phyloP scores from a whole-genome alignment of 2,113 vertebrate genomes.

The Phrynosoma blainvillii region DNA sequence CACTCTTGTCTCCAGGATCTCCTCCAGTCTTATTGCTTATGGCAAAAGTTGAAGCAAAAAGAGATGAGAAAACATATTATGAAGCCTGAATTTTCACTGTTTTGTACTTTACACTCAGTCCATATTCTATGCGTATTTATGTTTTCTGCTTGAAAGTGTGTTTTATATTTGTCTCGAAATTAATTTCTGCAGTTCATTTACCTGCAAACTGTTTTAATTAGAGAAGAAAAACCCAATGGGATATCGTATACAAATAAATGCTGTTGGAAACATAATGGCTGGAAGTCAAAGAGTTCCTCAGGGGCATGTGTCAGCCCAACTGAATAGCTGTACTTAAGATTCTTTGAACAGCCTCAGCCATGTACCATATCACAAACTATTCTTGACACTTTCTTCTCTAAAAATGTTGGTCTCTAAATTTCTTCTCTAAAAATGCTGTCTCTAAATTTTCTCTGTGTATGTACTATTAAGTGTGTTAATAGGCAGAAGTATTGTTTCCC shows the following conservation, averaged over 20 bases:
- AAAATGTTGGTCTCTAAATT: neutral
- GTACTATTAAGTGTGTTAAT: neutral
- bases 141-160: neutral
- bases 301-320: neutral
- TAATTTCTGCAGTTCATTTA: neutral
- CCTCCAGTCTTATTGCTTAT: slow-evolving; percentile 41
- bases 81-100: neutral
- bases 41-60: neutral
- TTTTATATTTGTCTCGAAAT: neutral
- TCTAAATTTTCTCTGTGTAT: neutral
- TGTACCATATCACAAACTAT: neutral
- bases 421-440: neutral
- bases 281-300: neutral
- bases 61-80: neutral
- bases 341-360: neutral
- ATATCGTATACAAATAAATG: neutral
- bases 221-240: slow-evolving; percentile 4
- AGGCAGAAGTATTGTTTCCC: neutral
- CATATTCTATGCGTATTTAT: neutral
- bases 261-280: neutral
- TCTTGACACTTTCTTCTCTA: neutral
- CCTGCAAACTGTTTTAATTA: neutral
- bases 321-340: neutral
- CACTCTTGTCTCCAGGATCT: slow-evolving; percentile 17
- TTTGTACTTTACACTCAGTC: neutral